Conservation (phyloP, 2,888 invertebrate genomes). For the Machimus atricapillus region DNA sequence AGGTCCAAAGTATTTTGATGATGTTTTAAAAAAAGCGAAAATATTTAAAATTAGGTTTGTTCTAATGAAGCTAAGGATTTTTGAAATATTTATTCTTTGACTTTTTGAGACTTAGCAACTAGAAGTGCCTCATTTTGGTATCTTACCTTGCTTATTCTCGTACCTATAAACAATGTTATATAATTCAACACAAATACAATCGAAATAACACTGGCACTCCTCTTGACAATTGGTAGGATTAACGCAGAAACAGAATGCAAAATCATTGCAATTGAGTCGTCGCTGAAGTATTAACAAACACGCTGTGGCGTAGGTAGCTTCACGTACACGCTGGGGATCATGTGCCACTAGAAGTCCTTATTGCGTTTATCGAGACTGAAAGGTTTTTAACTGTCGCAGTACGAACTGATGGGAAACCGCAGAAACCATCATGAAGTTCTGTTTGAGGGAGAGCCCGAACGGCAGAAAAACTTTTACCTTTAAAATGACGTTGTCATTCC, state of each 20-base stretch:
- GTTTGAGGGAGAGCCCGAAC: not conserved
- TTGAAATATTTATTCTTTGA: too few species aligned
- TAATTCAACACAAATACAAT: not conserved
- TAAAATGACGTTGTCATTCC: not conserved
- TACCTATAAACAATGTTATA: too few species aligned
- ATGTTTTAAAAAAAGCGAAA: too few species aligned
- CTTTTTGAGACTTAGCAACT: too few species aligned
- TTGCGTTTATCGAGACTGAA: not conserved
- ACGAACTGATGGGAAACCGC: not conserved
- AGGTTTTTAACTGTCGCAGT: not conserved
- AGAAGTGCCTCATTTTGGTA: too few species aligned
- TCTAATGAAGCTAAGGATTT: too few species aligned
- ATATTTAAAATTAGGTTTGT: too few species aligned
- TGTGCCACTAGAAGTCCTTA: not conserved
- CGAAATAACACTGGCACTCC: not conserved
- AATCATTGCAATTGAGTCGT: not conserved
- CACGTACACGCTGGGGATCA: not conserved
- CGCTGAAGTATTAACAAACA: not conserved
- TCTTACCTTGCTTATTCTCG: too few species aligned
- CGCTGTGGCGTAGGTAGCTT: not conserved
- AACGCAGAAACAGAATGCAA: too few species aligned
- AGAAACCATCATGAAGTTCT: not conserved
- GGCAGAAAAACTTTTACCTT: not conserved
- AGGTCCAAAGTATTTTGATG: too few species aligned
- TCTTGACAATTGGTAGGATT: not conserved